Percentiles rank a stretch among this genome's conserved stretches.
phyloP scores from a whole-genome alignment of 2,888 invertebrate genomes.

The Thecocarcelia acutangulata region DNA sequence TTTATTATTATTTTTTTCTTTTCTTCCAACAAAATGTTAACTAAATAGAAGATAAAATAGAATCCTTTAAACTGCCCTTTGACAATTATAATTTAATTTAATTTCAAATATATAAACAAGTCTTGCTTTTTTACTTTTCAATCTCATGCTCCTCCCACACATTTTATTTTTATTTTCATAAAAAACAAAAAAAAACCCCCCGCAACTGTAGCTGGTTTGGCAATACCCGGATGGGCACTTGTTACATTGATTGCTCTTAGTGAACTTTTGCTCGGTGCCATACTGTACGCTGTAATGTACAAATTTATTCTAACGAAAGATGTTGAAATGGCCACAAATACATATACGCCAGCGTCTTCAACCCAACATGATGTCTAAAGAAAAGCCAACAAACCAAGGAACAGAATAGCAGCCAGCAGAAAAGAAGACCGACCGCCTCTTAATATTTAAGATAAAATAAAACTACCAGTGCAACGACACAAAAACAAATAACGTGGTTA shows the following conservation, averaged over 20 bases:
- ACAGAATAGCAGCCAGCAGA: no score
- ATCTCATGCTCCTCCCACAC: conserved; percentile 67
- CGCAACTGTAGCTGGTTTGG: conserved; percentile 85
- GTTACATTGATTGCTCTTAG: conserved; percentile 86
- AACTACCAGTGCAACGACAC: conserved; percentile 29
- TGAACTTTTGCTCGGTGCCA: conserved; percentile 87
- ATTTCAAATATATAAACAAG: conserved; percentile 37
- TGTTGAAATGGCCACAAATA: conserved; percentile 75
- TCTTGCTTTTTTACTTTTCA: conserved; percentile 19
- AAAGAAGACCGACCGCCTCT: no score
- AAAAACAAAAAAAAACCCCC: background rate
- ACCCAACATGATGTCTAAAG: conserved; percentile 57
- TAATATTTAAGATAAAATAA: background rate
- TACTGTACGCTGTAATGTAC: conserved; percentile 86
- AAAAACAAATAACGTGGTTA: conserved; percentile 71
- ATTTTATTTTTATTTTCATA: conserved; percentile 4
- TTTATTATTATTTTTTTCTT: no score
- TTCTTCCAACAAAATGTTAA: background rate
- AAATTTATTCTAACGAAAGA: conserved; percentile 84
- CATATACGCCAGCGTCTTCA: conserved; percentile 78
- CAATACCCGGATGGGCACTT: conserved; percentile 90
- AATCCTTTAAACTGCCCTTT: conserved; percentile 17
- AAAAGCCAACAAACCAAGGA: conserved; percentile 6
- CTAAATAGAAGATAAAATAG: background rate
- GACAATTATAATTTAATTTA: conserved; percentile 45